Percentiles rank a stretch among this genome's conserved stretches.
phyloP scores from a whole-genome alignment of 2,797 vertebrate genomes.

The Enteromius thamalakanensis region DNA sequence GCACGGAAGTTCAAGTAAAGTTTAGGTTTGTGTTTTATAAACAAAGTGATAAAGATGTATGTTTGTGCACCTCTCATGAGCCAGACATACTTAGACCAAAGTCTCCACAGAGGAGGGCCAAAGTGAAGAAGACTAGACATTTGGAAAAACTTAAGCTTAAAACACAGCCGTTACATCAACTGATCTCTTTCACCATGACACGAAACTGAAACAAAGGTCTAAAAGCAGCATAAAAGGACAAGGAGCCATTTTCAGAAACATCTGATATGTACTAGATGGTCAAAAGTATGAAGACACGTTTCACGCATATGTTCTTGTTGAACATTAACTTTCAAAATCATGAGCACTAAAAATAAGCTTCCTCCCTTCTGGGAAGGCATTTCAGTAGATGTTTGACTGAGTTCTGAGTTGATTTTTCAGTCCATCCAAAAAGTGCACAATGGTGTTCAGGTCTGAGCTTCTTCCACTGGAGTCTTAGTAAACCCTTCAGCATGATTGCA shows the following conservation, averaged over 20 bases:
- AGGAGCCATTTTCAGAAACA: constrained; percentile 42
- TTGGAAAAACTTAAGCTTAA: constrained; percentile 43
- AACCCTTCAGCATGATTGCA: not conserved
- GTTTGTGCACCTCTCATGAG: constrained; percentile 37
- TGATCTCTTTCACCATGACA: constrained; percentile 28
- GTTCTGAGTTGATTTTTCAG: not conserved
- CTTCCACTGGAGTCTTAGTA: not conserved
- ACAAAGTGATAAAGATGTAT: constrained; percentile 55
- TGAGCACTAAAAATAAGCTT: not conserved
- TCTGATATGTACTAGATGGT: constrained; percentile 19
- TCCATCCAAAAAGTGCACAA: not conserved
- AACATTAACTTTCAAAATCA: constrained; percentile 5
- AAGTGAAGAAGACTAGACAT: constrained; percentile 52
- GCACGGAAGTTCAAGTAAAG: constrained; percentile 36
- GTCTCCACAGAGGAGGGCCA: constrained; percentile 46
- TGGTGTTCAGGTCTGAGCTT: not conserved
- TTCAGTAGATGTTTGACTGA: not conserved
- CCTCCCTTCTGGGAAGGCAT: not conserved
- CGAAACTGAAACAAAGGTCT: constrained; percentile 35
- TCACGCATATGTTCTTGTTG: not conserved
- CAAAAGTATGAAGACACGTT: constrained; percentile 12
- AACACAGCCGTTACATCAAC: constrained; percentile 42
- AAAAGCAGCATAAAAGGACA: constrained; percentile 51
- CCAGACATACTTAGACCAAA: constrained; percentile 43
- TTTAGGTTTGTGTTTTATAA: constrained; percentile 48